Evolutionary conservation across 2,888 invertebrate genomes (phyloP).

Genomic region (Tenthredo scrophulariae): DNA sequence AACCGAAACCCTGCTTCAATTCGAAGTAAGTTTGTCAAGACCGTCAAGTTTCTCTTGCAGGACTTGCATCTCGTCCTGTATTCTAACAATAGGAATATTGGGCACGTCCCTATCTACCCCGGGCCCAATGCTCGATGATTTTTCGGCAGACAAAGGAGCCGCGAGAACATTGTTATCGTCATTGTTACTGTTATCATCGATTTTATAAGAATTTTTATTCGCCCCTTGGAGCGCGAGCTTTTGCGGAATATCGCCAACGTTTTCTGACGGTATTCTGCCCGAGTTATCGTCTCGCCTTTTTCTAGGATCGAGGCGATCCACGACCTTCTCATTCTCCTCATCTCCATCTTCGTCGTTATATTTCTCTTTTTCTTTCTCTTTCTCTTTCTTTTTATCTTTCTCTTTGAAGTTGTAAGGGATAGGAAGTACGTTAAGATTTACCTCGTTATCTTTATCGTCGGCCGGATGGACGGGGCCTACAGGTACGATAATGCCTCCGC

Average conservation of each 20-base stretch:
- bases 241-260: constrained; percentile 34
- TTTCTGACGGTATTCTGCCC: constrained; percentile 25
- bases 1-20: background rate
- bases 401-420: constrained; percentile 60
- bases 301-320: background rate
- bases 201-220: background rate
- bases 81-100: constrained; percentile 39
- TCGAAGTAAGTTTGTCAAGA: background rate
- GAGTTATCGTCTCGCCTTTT: background rate
- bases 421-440: constrained; percentile 58
- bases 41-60: constrained; percentile 60
- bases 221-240: background rate
- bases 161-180: constrained; percentile 10
- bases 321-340: background rate
- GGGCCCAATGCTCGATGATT: constrained; percentile 55
- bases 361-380: background rate
- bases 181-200: background rate
- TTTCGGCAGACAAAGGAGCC: constrained; percentile 50
- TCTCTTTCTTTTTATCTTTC: background rate
- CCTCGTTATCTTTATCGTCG: constrained; percentile 56
- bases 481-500: constrained; percentile 68
- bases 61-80: constrained; percentile 59
- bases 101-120: background rate
- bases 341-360: background rate
- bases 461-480: constrained; percentile 63